phyloP scores from a whole-genome alignment of 2,888 invertebrate genomes.

The Onthophagus sagittarius region DNA sequence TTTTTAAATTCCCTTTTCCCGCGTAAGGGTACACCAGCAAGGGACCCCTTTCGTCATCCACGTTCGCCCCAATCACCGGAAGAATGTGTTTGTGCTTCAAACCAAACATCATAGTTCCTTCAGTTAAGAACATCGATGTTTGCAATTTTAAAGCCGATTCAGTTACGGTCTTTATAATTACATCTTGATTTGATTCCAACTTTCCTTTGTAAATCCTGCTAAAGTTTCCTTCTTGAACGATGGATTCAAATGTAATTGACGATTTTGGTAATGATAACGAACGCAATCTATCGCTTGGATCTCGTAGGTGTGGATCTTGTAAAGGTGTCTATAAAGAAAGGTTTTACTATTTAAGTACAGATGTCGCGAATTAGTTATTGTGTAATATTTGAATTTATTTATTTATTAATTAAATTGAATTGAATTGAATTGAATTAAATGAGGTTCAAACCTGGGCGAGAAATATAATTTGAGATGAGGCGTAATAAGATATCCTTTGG shows the following conservation, averaged over 20 bases:
- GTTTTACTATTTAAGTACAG: not conserved
- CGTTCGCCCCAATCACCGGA: conserved; percentile 66
- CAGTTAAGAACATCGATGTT: conserved; percentile 66
- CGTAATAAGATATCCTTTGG: conserved; percentile 67
- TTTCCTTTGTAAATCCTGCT: conserved; percentile 79
- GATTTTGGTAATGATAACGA: conserved; percentile 59
- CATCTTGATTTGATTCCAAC: conserved; percentile 65
- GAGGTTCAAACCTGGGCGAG: conserved; percentile 57
- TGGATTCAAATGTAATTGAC: conserved; percentile 57
- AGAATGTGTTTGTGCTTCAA: conserved; percentile 69
- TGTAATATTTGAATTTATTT: too few species aligned
- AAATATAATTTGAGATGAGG: conserved; percentile 73
- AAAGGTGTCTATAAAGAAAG: conserved; percentile 35
- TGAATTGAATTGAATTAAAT: too few species aligned
- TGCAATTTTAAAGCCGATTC: conserved; percentile 70
- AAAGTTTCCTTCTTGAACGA: conserved; percentile 80
- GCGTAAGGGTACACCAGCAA: conserved; percentile 69
- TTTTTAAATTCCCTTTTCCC: conserved; percentile 68
- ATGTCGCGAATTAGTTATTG: too few species aligned
- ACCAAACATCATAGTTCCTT: conserved; percentile 71
- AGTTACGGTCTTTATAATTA: conserved; percentile 82
- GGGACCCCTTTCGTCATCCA: conserved; percentile 55
- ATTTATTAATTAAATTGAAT: too few species aligned
- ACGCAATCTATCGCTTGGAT: conserved; percentile 62
- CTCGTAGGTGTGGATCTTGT: conserved; percentile 39